Base-by-base conservation (phyloP, 1,140 invertebrate genomes). In the Pseudomyrmex dendroicus region DNA sequence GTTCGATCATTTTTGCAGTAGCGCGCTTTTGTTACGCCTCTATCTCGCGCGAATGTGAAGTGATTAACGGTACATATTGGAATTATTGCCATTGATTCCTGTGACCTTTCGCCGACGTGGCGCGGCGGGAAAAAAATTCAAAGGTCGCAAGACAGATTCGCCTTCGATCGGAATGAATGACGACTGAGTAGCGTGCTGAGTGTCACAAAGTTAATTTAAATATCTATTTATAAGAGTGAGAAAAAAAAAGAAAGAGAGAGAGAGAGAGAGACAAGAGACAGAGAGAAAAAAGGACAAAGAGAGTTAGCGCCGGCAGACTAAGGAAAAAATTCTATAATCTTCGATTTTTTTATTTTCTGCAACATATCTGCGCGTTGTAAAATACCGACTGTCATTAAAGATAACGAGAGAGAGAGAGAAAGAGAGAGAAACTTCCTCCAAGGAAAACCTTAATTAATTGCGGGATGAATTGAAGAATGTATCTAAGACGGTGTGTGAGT, bases 81-180 rank as follows among this genome's bases (percentile, higher is more conserved):
- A 22, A 22, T 52, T 62, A 73, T 70, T 54, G 46, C 57, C 46
- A 62, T 62, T 9, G 68, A 54, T 63, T 52, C 50, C 17, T 74
- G 7, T 82, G 78, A 82, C 78, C 78, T 82, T 82, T 82, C 25
- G 25, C 7, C 2, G 12, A n/a, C 9, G 15, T 56, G 56, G 25
- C 20, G 48, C 52, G 15, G 8, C 35, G 12, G 46, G 20, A 73
- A 67, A 77, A 77, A 77, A 77, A 83, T 83, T 22, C 22, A 83
- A 83, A 83, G 82, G 73, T 83, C 73, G 73, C 73, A 66, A 83
- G 61, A 66, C 72, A 83, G 73, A 83, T 83, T 83, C 73, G 73
- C 73, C 59, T 66, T 78, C 82, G 22, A 82, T 73, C 44, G 44
- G 22, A 35, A 77, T 74, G 61, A 73, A 73, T 63, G 70, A 48